A percentile compares a stretch with the other conserved stretches of the same genome.
These are phyloP conservation scores for Colistium nudipinnis DNA, from an alignment of 2,113 vertebrate genomes.

Conservation along the genomic window DNA sequence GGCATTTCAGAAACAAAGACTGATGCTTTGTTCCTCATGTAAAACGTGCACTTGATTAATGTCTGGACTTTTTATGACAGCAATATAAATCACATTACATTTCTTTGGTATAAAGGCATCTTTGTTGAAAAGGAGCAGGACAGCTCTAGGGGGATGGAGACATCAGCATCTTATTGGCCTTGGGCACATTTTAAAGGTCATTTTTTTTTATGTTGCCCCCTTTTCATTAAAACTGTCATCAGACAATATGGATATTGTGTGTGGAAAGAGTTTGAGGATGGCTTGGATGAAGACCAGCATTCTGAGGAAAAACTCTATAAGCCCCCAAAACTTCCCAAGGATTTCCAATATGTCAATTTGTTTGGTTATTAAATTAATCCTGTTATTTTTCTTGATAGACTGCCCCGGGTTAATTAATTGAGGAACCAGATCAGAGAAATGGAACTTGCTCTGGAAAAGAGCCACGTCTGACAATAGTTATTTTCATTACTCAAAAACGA, in stretches of 20 bases:
- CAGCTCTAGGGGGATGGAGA: constrained; percentile 7
- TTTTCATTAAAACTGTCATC: not conserved
- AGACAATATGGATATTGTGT: constrained; percentile 12
- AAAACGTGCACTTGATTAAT: constrained; percentile 16
- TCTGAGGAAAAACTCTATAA: not conserved
- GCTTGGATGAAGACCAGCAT: too few species aligned
- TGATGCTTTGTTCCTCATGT: constrained; percentile 8
- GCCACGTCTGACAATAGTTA: too few species aligned
- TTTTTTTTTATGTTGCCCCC: not conserved
- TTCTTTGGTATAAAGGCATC: constrained; percentile 50
- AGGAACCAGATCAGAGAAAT: too few species aligned
- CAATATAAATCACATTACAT: constrained; percentile 32
- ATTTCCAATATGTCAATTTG: not conserved
- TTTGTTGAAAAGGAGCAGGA: constrained; percentile 56
- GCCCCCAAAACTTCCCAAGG: not conserved
- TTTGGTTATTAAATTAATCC: too few species aligned
- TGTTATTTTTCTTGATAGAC: not conserved
- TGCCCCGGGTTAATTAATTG: too few species aligned
- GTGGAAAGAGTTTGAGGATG: not conserved
- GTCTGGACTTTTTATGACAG: constrained; percentile 6
- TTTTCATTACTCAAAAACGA: too few species aligned
- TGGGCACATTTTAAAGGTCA: constrained; percentile 55
- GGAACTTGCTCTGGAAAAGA: too few species aligned
- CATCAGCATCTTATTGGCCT: constrained; percentile 49
- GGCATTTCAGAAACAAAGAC: constrained; percentile 22